Evolutionary conservation across 2,888 invertebrate genomes (phyloP).

Genomic region (Clusia tigrina): DNA sequence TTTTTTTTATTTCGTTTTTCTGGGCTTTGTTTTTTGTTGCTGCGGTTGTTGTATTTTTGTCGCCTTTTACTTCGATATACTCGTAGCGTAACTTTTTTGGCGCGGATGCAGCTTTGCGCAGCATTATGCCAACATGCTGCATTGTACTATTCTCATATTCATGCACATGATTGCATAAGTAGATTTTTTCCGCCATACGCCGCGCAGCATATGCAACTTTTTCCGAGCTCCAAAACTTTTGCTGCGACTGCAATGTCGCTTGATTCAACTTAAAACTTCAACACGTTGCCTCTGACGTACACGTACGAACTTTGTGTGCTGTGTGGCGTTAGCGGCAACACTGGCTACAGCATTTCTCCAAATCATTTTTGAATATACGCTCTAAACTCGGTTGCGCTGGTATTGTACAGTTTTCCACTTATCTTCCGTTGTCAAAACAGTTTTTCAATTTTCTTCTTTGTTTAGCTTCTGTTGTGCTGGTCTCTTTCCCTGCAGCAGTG

Average conservation of each 20-base stretch:
- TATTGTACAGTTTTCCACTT: neutral
- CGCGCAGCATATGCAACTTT: neutral
- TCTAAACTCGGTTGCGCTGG: too few species aligned
- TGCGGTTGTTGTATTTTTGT: slow-evolving; percentile 5
- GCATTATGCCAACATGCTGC: neutral
- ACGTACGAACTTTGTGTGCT: neutral
- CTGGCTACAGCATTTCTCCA: neutral
- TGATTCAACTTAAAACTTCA: neutral
- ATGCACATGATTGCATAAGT: slow-evolving; percentile 48
- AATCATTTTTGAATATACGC: neutral
- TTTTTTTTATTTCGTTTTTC: slow-evolving; percentile 25
- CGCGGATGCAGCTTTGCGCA: neutral
- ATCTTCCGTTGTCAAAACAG: neutral
- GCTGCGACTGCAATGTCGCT: slow-evolving; percentile 38
- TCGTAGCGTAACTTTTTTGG: neutral
- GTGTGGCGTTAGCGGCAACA: neutral
- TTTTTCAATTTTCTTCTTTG: neutral
- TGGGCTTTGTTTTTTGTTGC: slow-evolving; percentile 16
- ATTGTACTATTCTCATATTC: slow-evolving; percentile 17
- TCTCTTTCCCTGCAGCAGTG: neutral
- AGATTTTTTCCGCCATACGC: slow-evolving; percentile 8
- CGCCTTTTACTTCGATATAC: neutral
- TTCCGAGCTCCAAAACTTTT: neutral
- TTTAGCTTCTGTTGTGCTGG: neutral
- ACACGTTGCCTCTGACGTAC: too few species aligned